Evolutionary conservation across 2,888 invertebrate genomes (phyloP), one percentile per base, ranked within the genome.

Genomic region (Sthenelais limicola): DNA sequence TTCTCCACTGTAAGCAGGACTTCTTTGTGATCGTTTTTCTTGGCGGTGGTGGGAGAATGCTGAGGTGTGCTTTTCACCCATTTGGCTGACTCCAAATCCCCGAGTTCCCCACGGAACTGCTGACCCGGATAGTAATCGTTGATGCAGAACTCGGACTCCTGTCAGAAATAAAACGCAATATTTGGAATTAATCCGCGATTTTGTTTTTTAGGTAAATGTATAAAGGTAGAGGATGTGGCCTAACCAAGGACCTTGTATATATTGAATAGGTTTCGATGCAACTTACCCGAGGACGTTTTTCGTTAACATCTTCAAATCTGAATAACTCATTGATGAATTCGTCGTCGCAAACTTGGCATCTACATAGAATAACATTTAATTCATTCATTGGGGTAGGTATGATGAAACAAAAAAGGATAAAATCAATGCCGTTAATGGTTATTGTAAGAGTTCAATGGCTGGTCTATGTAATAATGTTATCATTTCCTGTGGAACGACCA

Each of bases 1-100:
- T 93, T 92, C 85, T 95, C 94, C 24, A 97, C 94, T 3, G 93
- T 92, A 79, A 94, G 93, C 90, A 92, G 86, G 0, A 90, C 89
- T 30, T 66, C 79, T 48, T 77, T 80, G 30, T 74, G 69, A 7
- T 77, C 77, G 52, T 78, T 78, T 33, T 76, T 79, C 43, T 80
- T 74, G 4, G 79, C 76, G 18, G 78, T 74, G 49, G 79, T 79
- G 47, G 82, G 79, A 26, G 77, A 77, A 67, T 82, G 78, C 32
- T 79, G 75, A 30, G 81, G 81, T 12, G 87, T 86, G 5, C 81
- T 78, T 73, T 92, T 91, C 28, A 95, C 89, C 94, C 96, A 95
- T 83, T 92, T 92, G 0, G 94, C 93, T 76, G 91, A 92, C 81
- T 94, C 93, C 72, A 95, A 89, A 52, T 92, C 91, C 21, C 92